Percentiles rank a stretch among this genome's conserved stretches.
Conservation (phyloP, 2,888 invertebrate genomes). For the Imbricaverruca yamaguchii region DNA sequence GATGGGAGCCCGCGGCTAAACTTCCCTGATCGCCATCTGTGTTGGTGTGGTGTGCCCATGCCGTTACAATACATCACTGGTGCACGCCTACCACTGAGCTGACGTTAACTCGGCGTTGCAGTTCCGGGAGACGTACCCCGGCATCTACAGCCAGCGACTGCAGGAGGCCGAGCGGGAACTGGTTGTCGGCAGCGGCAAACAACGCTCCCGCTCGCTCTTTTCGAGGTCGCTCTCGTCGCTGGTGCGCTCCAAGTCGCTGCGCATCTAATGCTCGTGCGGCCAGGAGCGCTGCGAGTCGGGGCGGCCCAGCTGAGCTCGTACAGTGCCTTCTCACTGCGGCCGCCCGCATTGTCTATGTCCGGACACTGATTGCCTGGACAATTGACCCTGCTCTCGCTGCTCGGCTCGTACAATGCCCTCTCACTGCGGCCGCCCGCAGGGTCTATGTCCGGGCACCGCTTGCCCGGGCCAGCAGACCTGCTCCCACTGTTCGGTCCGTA, state of each 20-base stretch:
- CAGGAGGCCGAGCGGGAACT: background rate
- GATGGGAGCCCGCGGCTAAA: no score
- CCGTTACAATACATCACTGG: background rate
- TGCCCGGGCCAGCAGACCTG: no score
- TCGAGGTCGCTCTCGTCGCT: background rate
- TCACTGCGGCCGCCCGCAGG: no score
- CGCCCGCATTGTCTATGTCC: no score
- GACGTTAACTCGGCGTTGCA: slow-evolving; percentile 25
- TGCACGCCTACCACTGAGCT: background rate
- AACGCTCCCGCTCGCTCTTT: slow-evolving; percentile 1
- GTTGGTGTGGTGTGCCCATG: background rate
- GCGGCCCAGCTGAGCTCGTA: no score
- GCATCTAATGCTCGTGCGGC: background rate
- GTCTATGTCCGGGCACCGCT: no score
- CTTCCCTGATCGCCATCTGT: no score
- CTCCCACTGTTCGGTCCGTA: no score
- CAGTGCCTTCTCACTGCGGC: no score
- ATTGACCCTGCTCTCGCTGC: no score
- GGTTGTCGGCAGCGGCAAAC: background rate
- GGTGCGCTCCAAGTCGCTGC: slow-evolving; percentile 16
- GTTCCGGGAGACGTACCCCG: slow-evolving; percentile 36
- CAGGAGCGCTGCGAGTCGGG: background rate
- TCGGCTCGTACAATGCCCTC: no score
- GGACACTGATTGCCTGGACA: no score
- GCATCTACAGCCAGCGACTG: slow-evolving; percentile 31